Conservation (phyloP, 64 coral and sea anemone genomes). For the Orbicella faveolata region DNA sequence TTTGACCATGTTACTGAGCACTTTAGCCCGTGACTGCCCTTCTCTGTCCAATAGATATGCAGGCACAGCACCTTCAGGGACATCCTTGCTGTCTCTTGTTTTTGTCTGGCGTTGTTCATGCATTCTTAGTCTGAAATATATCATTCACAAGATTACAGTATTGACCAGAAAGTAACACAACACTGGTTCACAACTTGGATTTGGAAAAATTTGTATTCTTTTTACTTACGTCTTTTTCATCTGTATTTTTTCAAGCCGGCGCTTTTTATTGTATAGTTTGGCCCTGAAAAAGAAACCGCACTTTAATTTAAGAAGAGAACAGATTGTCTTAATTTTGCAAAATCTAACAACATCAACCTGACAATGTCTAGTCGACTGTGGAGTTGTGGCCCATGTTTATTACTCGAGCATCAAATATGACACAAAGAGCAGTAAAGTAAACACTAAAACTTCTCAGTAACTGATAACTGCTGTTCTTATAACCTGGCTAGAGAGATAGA, state of each 20-base stretch:
- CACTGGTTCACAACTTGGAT: background rate
- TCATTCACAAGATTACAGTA: background rate
- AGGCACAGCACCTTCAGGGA: slow-evolving; percentile 92
- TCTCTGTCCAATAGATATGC: slow-evolving; percentile 96
- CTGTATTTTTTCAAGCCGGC: slow-evolving; percentile 98
- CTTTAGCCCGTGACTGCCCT: slow-evolving; percentile 92
- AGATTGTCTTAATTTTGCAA: too few relatives aligned
- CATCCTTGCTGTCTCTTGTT: slow-evolving; percentile 88
- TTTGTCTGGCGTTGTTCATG: slow-evolving; percentile 92
- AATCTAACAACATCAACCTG: too few relatives aligned
- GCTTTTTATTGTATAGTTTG: slow-evolving; percentile 95
- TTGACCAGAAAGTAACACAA: background rate
- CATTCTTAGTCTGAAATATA: slow-evolving; percentile 67
- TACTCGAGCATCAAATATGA: too few relatives aligned
- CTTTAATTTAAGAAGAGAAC: too few relatives aligned
- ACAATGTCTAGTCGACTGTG: too few relatives aligned
- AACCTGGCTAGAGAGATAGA: too few relatives aligned
- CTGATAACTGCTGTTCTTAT: too few relatives aligned
- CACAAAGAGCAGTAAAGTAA: too few relatives aligned
- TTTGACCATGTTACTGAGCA: slow-evolving; percentile 98
- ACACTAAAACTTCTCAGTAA: too few relatives aligned
- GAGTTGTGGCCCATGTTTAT: too few relatives aligned
- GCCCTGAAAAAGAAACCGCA: slow-evolving; percentile 53
- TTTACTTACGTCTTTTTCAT: slow-evolving; percentile 98
- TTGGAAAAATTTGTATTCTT: too few relatives aligned